A percentile compares a stretch with the other conserved stretches of the same genome.
phyloP scores from a whole-genome alignment of 2,113 vertebrate species.

The Lamprologus lemairii region DNA sequence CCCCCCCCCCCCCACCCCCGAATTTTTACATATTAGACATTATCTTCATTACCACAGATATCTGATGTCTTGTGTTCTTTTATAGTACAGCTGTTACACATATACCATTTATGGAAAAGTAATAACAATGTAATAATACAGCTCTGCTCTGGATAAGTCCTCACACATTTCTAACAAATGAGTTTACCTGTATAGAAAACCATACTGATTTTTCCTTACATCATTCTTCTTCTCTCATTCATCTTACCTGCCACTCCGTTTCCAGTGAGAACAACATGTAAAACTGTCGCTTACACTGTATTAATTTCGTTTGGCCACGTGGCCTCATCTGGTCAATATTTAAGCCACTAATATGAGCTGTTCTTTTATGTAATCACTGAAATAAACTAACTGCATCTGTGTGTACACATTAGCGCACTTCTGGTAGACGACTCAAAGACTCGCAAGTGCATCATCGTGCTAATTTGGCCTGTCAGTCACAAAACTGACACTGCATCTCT shows the following conservation, averaged over 20 bases:
- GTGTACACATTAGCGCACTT: rapidly evolving
- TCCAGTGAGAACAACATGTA: rapidly evolving
- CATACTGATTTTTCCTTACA: background rate
- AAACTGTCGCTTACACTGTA: background rate
- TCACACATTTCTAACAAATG: background rate
- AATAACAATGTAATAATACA: background rate
- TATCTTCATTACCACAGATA: too few species aligned
- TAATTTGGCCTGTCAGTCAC: background rate
- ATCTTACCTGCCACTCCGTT: background rate
- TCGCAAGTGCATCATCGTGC: rapidly evolving
- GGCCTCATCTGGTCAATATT: background rate
- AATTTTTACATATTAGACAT: too few species aligned
- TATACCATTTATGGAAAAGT: background rate
- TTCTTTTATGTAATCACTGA: background rate
- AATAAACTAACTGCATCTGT: background rate
- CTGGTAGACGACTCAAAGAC: background rate
- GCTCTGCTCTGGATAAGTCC: too few species aligned
- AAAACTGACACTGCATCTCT: background rate
- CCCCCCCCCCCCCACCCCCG: rapidly evolving
- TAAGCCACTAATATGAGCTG: rapidly evolving
- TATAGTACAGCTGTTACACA: background rate
- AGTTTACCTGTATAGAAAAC: background rate
- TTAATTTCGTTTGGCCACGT: rapidly evolving
- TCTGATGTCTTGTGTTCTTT: background rate
- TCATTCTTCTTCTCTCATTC: background rate